These are phyloP conservation scores for Eilema sororculum DNA, from an alignment of 2,888 invertebrate species.

Conservation along the genomic window DNA sequence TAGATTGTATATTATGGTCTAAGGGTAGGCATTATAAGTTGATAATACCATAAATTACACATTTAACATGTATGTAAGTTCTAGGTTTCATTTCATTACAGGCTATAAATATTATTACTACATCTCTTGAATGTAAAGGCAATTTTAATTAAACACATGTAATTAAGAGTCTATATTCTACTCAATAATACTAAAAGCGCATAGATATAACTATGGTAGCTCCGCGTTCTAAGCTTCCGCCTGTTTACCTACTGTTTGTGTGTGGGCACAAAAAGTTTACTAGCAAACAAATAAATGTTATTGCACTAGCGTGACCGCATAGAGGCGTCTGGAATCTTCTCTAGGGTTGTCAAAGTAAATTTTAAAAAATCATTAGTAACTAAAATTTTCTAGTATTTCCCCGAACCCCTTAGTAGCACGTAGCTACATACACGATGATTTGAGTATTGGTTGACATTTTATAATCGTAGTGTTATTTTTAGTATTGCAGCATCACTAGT, in stretches of 20 bases:
- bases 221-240: conserved; percentile 42
- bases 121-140: background rate
- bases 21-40: background rate
- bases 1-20: too few species aligned
- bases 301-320: conserved; percentile 55
- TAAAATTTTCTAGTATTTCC: background rate
- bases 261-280: conserved; percentile 39
- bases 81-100: background rate
- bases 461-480: too few species aligned
- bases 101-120: background rate
- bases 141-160: background rate
- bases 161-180: background rate
- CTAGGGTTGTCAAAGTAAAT: conserved; percentile 38
- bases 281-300: conserved; percentile 52
- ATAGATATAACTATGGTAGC: background rate
- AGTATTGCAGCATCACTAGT: too few species aligned
- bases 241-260: conserved; percentile 42
- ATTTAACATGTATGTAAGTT: background rate
- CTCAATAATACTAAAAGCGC: background rate
- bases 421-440: too few species aligned
- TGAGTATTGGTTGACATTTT: background rate
- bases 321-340: conserved; percentile 50
- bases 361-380: background rate
- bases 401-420: background rate
- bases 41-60: background rate